These are phyloP conservation scores for Drosophila cognata DNA, from an alignment of 2,888 invertebrate species.

Conservation along the genomic window DNA sequence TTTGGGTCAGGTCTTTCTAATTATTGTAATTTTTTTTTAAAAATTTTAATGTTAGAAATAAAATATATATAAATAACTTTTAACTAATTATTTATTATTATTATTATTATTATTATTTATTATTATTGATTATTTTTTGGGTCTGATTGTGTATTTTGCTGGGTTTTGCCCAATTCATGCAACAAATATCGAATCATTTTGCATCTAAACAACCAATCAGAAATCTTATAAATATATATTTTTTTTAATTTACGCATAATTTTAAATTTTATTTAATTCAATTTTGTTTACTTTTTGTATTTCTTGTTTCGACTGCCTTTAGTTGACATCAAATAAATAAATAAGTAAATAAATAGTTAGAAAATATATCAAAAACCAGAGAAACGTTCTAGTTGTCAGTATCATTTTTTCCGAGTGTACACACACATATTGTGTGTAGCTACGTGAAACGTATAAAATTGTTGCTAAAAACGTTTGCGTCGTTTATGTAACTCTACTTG, in stretches of 20 bases:
- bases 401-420: not conserved
- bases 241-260: fast-evolving
- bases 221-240: not conserved
- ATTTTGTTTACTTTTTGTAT: not conserved
- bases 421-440: not conserved
- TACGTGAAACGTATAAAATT: conserved; percentile 48
- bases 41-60: no score
- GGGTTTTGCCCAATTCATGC: not conserved
- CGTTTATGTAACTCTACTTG: conserved; percentile 53
- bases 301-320: not conserved
- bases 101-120: no score
- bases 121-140: no score
- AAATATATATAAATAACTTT: no score
- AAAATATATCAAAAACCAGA: not conserved
- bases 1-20: no score
- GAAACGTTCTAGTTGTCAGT: not conserved
- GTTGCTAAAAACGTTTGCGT: conserved; percentile 25
- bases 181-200: not conserved
- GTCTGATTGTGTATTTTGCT: not conserved
- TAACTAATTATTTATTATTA: no score
- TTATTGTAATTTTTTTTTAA: not conserved
- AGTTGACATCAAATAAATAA: not conserved
- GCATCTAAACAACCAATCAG: not conserved
- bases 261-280: not conserved
- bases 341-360: not conserved